phyloP scores from a whole-genome alignment of 2,113 vertebrate genomes.

The Silurus glanis region DNA sequence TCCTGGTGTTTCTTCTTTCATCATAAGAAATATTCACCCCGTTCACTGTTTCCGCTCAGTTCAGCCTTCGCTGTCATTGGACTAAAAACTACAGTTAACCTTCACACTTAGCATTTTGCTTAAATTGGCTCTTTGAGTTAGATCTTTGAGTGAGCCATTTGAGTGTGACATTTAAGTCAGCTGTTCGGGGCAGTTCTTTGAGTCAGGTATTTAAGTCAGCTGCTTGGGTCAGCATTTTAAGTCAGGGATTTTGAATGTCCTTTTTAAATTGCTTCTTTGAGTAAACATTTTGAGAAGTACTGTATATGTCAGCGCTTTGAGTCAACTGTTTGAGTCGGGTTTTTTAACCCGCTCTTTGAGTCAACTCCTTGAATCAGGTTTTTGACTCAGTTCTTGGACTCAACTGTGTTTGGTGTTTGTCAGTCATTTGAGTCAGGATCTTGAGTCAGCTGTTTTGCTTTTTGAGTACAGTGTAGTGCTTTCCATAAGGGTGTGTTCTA shows the following conservation, averaged over 20 bases:
- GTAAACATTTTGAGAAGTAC: background rate
- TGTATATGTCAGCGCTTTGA: background rate
- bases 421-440: no score
- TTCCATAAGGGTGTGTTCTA: background rate
- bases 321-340: background rate
- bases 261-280: no score
- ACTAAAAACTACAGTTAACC: background rate
- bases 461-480: background rate
- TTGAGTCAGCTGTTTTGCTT: no score
- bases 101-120: background rate
- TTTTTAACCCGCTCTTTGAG: background rate
- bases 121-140: no score
- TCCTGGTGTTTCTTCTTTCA: conserved; percentile 3
- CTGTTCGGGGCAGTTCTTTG: no score
- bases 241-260: no score
- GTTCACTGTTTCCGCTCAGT: background rate
- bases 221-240: no score
- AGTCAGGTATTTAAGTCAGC: no score
- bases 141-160: no score
- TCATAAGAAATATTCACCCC: background rate
- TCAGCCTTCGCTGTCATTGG: background rate
- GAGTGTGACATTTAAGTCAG: no score
- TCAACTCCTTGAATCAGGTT: background rate
- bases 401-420: no score
- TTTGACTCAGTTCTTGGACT: no score